Conservation (phyloP, 37 sponge, comb jelly and placozoan species). For the Dysidea cf. avara region DNA sequence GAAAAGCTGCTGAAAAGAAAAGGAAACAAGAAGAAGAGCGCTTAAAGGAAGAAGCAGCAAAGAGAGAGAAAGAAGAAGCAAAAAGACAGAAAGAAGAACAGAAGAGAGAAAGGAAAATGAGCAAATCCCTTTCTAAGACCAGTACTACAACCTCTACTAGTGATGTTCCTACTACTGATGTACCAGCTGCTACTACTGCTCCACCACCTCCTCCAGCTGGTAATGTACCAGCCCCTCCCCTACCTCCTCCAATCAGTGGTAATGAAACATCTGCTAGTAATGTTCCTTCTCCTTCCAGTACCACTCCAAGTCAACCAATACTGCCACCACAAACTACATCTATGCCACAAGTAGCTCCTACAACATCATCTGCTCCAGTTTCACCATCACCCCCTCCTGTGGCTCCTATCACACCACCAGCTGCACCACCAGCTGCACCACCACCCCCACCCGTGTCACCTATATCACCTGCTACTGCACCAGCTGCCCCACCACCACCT, state of each 20-base stretch:
- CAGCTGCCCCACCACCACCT: constrained; percentile 8
- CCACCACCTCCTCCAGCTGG: not conserved
- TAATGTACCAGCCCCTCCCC: not conserved
- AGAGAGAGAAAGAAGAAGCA: constrained; percentile 4
- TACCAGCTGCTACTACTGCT: not conserved
- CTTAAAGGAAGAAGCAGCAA: not conserved
- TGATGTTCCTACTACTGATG: not conserved
- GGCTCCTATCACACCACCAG: not conserved
- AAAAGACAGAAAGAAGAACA: not conserved
- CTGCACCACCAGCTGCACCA: not conserved
- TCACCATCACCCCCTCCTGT: not conserved
- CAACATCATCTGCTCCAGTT: not conserved
- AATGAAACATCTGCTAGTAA: constrained; percentile 2
- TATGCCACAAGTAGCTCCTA: not conserved
- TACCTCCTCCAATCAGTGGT: not conserved
- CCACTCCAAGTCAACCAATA: constrained; percentile 1
- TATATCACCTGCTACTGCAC: not conserved
- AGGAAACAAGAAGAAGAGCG: not conserved
- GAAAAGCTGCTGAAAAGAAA: not conserved
- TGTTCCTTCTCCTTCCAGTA: not conserved
- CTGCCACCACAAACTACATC: not conserved
- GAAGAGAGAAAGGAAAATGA: not conserved
- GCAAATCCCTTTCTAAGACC: not conserved
- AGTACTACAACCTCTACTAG: not conserved
- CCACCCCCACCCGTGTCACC: not conserved